Evolutionary conservation across 2,113 vertebrate genomes (phyloP).

Genomic region (Istiophorus platypterus): DNA sequence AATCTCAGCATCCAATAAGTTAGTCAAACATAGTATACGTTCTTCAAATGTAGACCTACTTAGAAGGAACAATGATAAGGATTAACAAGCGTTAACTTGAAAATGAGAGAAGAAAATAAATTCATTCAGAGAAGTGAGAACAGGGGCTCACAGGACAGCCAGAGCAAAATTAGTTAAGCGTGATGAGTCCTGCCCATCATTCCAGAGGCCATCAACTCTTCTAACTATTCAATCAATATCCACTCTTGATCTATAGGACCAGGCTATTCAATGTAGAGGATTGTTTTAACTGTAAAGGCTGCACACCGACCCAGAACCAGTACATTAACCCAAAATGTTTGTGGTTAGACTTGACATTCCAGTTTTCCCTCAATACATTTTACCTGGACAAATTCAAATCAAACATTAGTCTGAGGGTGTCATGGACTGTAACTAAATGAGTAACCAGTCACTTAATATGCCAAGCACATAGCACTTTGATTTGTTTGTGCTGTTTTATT

Average conservation of each 20-base stretch:
- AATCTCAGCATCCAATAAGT: not conserved
- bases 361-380: not conserved
- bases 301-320: too few species aligned
- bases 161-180: not conserved
- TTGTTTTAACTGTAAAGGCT: not conserved
- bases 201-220: not conserved
- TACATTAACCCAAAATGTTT: too few species aligned
- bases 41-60: not conserved
- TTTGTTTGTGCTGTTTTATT: not conserved
- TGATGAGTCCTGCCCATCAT: conserved; percentile 6
- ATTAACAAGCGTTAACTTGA: too few species aligned
- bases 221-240: not conserved
- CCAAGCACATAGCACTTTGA: not conserved
- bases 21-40: not conserved
- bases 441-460: not conserved
- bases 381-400: not conserved
- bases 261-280: not conserved
- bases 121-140: not conserved
- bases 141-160: not conserved
- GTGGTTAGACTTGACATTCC: too few species aligned
- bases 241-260: too few species aligned
- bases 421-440: not conserved
- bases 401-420: not conserved
- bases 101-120: not conserved
- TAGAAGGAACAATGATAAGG: not conserved